Evolutionary conservation across 2,888 invertebrate genomes (phyloP).

Genomic region (Diaphora mendica): DNA sequence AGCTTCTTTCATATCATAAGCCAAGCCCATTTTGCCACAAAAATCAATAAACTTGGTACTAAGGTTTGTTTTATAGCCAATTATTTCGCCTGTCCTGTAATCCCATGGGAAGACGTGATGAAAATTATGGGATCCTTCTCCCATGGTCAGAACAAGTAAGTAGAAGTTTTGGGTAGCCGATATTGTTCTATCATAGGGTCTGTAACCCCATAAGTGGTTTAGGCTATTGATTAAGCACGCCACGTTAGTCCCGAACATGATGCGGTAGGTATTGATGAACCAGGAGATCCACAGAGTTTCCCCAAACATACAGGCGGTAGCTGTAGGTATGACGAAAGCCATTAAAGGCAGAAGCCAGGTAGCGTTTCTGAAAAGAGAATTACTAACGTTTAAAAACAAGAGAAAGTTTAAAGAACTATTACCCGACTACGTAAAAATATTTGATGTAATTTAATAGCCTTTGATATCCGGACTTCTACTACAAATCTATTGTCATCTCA

Average conservation of each 20-base stretch:
- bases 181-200: conserved; percentile 74
- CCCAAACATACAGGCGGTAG: conserved; percentile 6
- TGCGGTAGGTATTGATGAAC: conserved; percentile 36
- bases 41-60: conserved; percentile 50
- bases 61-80: conserved; percentile 14
- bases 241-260: conserved; percentile 20
- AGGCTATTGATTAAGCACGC: conserved; percentile 88
- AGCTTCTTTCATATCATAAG: conserved; percentile 49
- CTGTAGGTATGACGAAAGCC: conserved; percentile 1
- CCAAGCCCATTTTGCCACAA: conserved; percentile 48
- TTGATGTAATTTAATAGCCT: too few relatives aligned
- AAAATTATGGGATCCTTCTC: conserved; percentile 66
- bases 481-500: too few relatives aligned
- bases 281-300: conserved; percentile 35
- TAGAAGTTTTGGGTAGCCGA: conserved; percentile 50
- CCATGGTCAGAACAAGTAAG: conserved; percentile 43
- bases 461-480: too few relatives aligned
- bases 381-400: background rate
- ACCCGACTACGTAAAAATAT: too few relatives aligned
- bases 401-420: too few relatives aligned
- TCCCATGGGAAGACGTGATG: conserved; percentile 66
- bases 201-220: conserved; percentile 83
- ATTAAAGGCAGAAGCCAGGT: background rate
- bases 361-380: conserved; percentile 1
- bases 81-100: conserved; percentile 59